These are phyloP conservation scores for Syngnathus rostellatus DNA, from an alignment of 2,797 vertebrate genomes.

Conservation along the genomic window DNA sequence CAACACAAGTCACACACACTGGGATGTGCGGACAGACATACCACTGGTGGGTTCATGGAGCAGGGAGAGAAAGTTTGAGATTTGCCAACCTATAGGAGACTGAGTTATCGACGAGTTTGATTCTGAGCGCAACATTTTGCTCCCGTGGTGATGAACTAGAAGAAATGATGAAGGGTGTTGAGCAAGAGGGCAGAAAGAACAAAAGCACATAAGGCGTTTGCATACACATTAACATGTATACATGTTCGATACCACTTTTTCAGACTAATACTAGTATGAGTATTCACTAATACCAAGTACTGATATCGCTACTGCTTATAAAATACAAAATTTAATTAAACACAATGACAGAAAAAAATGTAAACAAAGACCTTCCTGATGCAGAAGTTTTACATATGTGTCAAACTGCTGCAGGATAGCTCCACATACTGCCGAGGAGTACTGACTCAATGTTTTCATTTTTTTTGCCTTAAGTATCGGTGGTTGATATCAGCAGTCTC, in stretches of 20 bases:
- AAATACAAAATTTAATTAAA: no score
- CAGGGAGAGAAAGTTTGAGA: slow-evolving; percentile 84
- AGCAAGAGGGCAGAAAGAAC: slow-evolving; percentile 68
- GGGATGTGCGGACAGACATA: slow-evolving; percentile 75
- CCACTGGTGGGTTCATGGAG: slow-evolving; percentile 76
- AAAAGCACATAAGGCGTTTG: slow-evolving; percentile 13
- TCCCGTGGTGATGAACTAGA: slow-evolving; percentile 99
- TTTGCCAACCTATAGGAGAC: slow-evolving; percentile 99
- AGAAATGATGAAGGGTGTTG: slow-evolving; percentile 75
- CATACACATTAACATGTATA: neutral
- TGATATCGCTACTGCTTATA: no score
- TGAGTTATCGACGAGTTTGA: slow-evolving; percentile 99
- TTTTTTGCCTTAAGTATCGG: no score
- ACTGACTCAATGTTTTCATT: no score
- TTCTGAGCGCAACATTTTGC: slow-evolving; percentile 99
- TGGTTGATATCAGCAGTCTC: no score
- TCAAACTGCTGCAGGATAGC: no score
- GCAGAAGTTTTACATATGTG: no score
- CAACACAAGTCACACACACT: slow-evolving; percentile 57
- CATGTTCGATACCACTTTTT: neutral
- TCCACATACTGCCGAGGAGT: no score
- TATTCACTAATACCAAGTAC: no score
- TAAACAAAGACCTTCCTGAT: no score
- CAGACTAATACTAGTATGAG: neutral
- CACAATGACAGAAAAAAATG: no score